A percentile compares a stretch with the other conserved stretches of the same genome.
phyloP scores from a whole-genome alignment of 23 tunicate genomes.

The Corella eumyota region DNA sequence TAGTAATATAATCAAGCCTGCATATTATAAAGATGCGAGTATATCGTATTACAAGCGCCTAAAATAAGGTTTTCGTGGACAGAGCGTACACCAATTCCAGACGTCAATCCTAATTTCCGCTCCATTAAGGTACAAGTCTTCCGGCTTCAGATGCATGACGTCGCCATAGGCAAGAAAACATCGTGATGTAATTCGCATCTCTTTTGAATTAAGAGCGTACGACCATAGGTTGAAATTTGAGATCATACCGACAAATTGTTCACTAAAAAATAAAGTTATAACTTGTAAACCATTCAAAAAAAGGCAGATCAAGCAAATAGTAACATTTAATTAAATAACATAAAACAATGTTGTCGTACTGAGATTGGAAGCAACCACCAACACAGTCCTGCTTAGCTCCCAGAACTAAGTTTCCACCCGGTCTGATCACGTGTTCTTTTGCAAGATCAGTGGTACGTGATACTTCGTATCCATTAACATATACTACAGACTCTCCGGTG shows the following conservation, averaged over 20 bases:
- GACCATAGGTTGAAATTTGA: constrained; percentile 11
- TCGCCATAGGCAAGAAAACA: constrained; percentile 8
- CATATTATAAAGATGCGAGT: too few relatives aligned
- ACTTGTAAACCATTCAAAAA: too few relatives aligned
- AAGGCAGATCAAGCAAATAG: too few relatives aligned
- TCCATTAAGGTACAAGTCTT: not conserved
- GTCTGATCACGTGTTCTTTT: constrained; percentile 2
- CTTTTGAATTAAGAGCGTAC: not conserved
- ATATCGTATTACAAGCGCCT: too few relatives aligned
- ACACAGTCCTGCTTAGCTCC: constrained; percentile 8
- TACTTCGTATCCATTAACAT: not conserved
- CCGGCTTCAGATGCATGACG: not conserved
- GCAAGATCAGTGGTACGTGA: not conserved
- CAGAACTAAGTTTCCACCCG: constrained; percentile 5
- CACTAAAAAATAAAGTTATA: not conserved
- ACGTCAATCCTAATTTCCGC: not conserved
- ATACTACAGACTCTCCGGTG: not conserved
- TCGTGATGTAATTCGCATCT: constrained; percentile 4
- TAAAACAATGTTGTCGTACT: too few relatives aligned
- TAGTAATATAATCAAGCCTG: too few relatives aligned
- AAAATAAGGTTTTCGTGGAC: constrained; percentile 10
- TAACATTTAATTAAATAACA: too few relatives aligned
- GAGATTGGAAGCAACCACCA: constrained; percentile 1
- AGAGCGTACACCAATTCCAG: constrained; percentile 5
- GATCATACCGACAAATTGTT: constrained; percentile 7